These are phyloP conservation scores for Clarias fuscus DNA, from an alignment of 2,797 vertebrate genomes.

Conservation along the genomic window DNA sequence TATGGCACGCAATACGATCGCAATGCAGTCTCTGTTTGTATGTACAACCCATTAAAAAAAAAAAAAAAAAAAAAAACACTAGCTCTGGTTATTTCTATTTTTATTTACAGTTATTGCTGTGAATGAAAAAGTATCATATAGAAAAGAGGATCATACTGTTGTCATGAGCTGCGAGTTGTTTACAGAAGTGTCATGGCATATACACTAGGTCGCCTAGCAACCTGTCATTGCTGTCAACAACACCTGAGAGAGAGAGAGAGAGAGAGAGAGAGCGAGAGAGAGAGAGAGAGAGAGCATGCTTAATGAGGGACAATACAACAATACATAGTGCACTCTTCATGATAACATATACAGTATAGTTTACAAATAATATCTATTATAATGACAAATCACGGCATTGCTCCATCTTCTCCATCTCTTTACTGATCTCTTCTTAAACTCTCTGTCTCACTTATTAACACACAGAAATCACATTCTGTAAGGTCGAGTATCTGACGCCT, in stretches of 20 bases:
- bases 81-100: neutral
- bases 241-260: constrained; percentile 46
- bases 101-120: no score
- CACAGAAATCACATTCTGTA: no score
- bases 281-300: neutral
- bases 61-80: neutral
- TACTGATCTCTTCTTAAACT: no score
- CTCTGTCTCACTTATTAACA: no score
- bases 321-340: neutral
- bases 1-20: neutral
- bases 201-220: constrained; percentile 40
- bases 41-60: no score
- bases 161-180: constrained; percentile 11
- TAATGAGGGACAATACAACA: neutral
- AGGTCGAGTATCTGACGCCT: no score
- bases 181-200: constrained; percentile 6
- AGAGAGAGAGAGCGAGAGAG: constrained; percentile 15
- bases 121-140: neutral
- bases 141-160: neutral
- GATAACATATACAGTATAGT: neutral
- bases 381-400: neutral
- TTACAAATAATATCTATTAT: neutral
- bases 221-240: constrained; percentile 46
- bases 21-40: neutral
- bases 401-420: neutral